Evolutionary conservation across 2,113 vertebrate species (phyloP).

Genomic region (Brachyistius frenatus): DNA sequence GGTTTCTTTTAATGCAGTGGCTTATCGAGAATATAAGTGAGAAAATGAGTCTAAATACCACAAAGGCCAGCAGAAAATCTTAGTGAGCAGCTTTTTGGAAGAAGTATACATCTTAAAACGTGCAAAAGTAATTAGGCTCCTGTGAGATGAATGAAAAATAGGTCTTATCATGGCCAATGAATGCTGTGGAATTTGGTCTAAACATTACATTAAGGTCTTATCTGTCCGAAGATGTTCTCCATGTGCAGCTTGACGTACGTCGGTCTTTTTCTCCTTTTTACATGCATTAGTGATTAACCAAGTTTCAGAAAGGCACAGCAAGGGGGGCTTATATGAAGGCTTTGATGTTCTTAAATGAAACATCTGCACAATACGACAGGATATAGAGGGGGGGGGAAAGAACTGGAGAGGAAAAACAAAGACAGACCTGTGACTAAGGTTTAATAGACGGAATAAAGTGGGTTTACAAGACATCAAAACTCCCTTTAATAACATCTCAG

Average conservation of each 20-base stretch:
- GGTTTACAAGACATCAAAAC: slow-evolving; percentile 54
- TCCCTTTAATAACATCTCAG: slow-evolving; percentile 61
- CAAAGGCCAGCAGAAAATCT: slow-evolving; percentile 20
- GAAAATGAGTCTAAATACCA: slow-evolving; percentile 34
- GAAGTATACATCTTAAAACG: background rate
- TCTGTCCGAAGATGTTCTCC: slow-evolving; percentile 12
- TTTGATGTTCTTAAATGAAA: slow-evolving; percentile 67
- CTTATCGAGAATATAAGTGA: background rate
- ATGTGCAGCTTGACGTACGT: slow-evolving; percentile 11
- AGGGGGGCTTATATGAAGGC: background rate
- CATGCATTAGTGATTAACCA: slow-evolving; percentile 36
- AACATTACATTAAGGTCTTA: slow-evolving; percentile 48
- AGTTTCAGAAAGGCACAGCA: slow-evolving; percentile 16
- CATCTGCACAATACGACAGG: slow-evolving; percentile 50
- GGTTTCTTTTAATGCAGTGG: slow-evolving; percentile 16
- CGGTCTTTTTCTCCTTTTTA: slow-evolving; percentile 17
- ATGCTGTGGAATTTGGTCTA: slow-evolving; percentile 9
- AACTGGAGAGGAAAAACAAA: background rate
- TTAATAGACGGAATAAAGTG: slow-evolving; percentile 54
- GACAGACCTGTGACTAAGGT: slow-evolving; percentile 53
- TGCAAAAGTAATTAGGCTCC: slow-evolving; percentile 4
- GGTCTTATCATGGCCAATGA: slow-evolving; percentile 26
- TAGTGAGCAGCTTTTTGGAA: background rate
- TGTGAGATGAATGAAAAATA: slow-evolving; percentile 20
- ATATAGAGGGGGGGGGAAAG: background rate